Conservation (phyloP, 64 coral and sea anemone species). For the Stichodactyla mertensii region DNA sequence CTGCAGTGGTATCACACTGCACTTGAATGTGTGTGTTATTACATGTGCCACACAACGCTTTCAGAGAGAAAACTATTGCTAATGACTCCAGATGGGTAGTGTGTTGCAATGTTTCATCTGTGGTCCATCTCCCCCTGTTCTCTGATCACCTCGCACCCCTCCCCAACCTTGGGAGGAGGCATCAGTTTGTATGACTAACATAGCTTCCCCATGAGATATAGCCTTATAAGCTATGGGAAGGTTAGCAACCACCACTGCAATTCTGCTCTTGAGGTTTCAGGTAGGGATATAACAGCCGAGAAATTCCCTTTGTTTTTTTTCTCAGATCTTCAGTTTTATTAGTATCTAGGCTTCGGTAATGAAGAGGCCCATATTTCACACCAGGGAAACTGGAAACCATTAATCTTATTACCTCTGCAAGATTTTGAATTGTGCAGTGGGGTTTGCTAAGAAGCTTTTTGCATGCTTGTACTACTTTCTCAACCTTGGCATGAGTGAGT, state of each 20-base stretch:
- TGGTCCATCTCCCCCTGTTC: slow-evolving; percentile 43
- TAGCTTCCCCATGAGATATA: slow-evolving; percentile 41
- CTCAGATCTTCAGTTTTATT: background rate
- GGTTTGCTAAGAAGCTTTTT: background rate
- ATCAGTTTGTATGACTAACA: slow-evolving; percentile 39
- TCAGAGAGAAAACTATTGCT: background rate
- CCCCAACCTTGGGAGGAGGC: slow-evolving; percentile 46
- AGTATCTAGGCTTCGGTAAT: background rate
- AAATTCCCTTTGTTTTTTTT: slow-evolving; percentile 26
- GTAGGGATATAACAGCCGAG: background rate
- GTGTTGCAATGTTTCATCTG: slow-evolving; percentile 22
- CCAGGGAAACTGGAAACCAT: background rate
- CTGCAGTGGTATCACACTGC: slow-evolving; percentile 25
- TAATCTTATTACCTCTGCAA: slow-evolving; percentile 6
- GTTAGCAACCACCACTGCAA: slow-evolving; percentile 10
- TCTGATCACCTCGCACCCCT: slow-evolving; percentile 17
- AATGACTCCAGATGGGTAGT: slow-evolving; percentile 17
- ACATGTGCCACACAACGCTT: background rate
- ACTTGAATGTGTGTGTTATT: slow-evolving; percentile 16
- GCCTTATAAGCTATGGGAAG: background rate
- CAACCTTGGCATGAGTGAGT: slow-evolving; percentile 17
- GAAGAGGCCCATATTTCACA: slow-evolving; percentile 13
- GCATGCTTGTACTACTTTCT: slow-evolving; percentile 8
- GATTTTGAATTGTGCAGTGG: slow-evolving; percentile 4
- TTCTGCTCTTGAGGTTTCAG: background rate